These are phyloP conservation scores for Drosophila varians DNA, from an alignment of 1,140 invertebrate species.

Conservation along the genomic window DNA sequence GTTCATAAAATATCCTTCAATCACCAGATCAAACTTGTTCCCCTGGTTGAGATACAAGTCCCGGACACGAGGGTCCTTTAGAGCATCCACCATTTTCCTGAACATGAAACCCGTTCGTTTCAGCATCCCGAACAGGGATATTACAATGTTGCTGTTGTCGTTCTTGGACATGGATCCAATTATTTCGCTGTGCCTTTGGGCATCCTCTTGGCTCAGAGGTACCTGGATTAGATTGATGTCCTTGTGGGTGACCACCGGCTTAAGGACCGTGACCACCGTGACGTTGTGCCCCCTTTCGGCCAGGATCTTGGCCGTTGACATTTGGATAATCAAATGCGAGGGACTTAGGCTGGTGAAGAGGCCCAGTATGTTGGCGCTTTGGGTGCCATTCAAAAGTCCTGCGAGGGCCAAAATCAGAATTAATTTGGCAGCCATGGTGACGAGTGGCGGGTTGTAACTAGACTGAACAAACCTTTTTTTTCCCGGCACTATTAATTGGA, in stretches of 20 bases:
- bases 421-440: background rate
- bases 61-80: constrained; percentile 27
- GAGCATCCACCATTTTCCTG: constrained; percentile 19
- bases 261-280: constrained; percentile 33
- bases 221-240: constrained; percentile 39
- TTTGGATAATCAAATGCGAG: constrained; percentile 55
- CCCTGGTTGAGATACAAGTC: constrained; percentile 26
- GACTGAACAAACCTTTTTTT: background rate
- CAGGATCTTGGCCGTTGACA: constrained; percentile 30
- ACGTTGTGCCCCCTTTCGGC: constrained; percentile 55
- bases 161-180: constrained; percentile 21
- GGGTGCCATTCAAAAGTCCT: background rate
- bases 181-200: background rate
- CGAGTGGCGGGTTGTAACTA: background rate
- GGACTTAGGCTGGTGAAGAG: constrained; percentile 41
- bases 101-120: constrained; percentile 5
- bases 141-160: constrained; percentile 2
- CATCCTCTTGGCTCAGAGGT: constrained; percentile 17
- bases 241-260: constrained; percentile 27
- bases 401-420: background rate
- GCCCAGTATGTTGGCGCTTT: constrained; percentile 46
- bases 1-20: constrained; percentile 42
- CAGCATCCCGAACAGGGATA: constrained; percentile 6
- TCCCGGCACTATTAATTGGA: background rate
- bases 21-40: constrained; percentile 46